Conservation (phyloP, 2,113 vertebrate species). For the Psittacara wagleri region DNA sequence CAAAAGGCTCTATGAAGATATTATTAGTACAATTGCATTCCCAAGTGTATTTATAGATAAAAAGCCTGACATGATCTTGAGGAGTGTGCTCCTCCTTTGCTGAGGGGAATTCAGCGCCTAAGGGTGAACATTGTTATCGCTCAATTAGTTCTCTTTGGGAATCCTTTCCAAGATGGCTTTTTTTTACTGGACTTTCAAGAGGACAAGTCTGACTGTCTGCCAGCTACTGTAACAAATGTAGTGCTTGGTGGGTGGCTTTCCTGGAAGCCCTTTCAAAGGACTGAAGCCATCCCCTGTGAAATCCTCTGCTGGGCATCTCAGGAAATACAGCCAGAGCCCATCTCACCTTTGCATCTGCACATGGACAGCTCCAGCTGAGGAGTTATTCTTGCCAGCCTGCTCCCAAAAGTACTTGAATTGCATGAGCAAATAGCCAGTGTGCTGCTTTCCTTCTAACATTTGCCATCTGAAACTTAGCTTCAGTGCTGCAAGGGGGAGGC, state of each 20-base stretch:
- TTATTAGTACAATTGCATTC: neutral
- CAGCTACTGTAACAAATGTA: neutral
- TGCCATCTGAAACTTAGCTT: neutral
- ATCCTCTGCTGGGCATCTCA: neutral
- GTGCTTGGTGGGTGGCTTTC: neutral
- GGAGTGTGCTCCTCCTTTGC: rapidly evolving
- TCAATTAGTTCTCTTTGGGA: neutral
- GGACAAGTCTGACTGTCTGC: neutral
- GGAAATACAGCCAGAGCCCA: neutral
- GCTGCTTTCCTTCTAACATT: neutral
- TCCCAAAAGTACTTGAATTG: neutral
- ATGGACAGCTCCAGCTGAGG: neutral
- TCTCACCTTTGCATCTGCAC: neutral
- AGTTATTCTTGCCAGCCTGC: neutral
- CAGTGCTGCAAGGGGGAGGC: neutral
- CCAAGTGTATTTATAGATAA: rapidly evolving
- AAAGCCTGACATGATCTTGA: neutral
- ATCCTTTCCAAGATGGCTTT: neutral
- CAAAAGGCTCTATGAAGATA: neutral
- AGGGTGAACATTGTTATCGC: neutral
- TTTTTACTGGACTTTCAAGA: neutral
- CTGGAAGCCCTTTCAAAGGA: neutral
- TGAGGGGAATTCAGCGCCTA: rapidly evolving
- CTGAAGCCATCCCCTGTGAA: neutral
- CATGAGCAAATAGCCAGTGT: rapidly evolving